Evolutionary conservation across 2,888 invertebrate species (phyloP).

Genomic region (Drosophila eohydei): DNA sequence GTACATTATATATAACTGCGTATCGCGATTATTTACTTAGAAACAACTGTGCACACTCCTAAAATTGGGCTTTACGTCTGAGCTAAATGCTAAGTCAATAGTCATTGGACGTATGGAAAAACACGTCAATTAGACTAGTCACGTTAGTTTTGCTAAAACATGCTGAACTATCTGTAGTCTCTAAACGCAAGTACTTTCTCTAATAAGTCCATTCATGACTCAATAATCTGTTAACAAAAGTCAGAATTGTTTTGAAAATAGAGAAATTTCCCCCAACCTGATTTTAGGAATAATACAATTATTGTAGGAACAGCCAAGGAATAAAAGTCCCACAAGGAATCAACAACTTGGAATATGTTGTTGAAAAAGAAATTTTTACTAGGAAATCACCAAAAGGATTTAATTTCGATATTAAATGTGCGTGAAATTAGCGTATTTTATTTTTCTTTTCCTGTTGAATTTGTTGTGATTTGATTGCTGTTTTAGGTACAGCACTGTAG

Average conservation of each 20-base stretch:
- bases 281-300: no score
- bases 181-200: slow-evolving; percentile 23
- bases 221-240: no score
- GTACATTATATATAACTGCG: no score
- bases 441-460: slow-evolving; percentile 11
- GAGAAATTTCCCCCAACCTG: no score
- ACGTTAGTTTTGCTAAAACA: no score
- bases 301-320: background rate
- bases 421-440: slow-evolving; percentile 13
- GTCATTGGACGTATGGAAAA: background rate
- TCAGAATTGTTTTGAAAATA: no score
- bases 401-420: background rate
- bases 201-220: background rate
- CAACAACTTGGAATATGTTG: background rate
- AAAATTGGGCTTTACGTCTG: background rate
- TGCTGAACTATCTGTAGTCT: no score
- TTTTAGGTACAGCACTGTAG: background rate
- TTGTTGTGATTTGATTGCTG: background rate
- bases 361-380: background rate
- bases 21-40: slow-evolving; percentile 18
- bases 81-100: background rate
- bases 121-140: slow-evolving; percentile 22
- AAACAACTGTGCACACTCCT: slow-evolving; percentile 55
- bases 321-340: background rate
- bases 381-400: background rate